A percentile compares a stretch with the other conserved stretches of the same genome.
Conservation (phyloP, 2,888 invertebrate species). For the Drosophila tripunctata region DNA sequence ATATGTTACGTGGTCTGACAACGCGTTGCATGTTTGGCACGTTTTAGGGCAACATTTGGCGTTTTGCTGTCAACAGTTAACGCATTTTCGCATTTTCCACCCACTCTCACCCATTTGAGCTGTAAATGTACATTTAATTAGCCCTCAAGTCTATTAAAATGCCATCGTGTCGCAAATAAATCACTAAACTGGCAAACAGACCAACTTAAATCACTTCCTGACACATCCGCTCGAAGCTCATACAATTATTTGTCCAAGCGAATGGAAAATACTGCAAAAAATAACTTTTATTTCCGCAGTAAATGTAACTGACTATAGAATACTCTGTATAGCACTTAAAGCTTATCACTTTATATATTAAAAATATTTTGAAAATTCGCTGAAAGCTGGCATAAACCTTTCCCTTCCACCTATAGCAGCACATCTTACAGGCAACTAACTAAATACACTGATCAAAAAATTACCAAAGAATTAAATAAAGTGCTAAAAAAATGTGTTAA, state of each 20-base stretch:
- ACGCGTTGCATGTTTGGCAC: constrained; percentile 47
- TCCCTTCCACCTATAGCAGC: too few species aligned
- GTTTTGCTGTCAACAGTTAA: constrained; percentile 39
- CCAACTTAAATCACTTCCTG: constrained; percentile 33
- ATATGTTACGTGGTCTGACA: constrained; percentile 71
- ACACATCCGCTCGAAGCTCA: constrained; percentile 23
- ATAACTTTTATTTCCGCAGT: not conserved
- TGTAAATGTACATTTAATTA: constrained; percentile 74
- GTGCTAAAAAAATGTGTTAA: too few species aligned
- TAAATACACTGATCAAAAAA: too few species aligned
- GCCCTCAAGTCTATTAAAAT: constrained; percentile 65
- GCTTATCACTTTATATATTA: too few species aligned
- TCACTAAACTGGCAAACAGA: constrained; percentile 34
- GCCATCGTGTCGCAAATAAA: constrained; percentile 57
- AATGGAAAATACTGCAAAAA: constrained; percentile 8
- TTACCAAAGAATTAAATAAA: too few species aligned
- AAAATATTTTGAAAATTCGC: too few species aligned
- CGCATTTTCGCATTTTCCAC: constrained; percentile 33
- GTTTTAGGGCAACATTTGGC: constrained; percentile 30
- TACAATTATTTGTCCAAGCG: constrained; percentile 50
- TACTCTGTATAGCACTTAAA: too few species aligned
- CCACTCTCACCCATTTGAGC: constrained; percentile 37
- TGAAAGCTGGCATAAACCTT: too few species aligned
- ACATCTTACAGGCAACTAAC: too few species aligned
- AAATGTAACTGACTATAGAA: not conserved